Percentiles rank a stretch among this genome's conserved stretches.
Evolutionary conservation across 35 echinoderm and acorn worm species (phyloP).

Genomic region (Ophioderma brevispina): DNA sequence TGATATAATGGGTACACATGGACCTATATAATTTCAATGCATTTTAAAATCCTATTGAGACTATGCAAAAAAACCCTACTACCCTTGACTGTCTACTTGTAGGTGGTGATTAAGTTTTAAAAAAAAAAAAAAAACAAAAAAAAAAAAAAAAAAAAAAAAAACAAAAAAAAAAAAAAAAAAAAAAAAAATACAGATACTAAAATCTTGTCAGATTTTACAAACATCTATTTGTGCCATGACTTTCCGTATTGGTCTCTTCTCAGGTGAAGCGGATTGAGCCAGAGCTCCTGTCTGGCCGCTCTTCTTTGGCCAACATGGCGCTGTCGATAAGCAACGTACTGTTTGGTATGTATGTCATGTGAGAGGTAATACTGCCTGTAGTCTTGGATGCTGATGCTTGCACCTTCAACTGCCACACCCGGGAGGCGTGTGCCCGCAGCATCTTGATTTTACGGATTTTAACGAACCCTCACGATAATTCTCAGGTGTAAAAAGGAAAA

Average conservation of each 20-base stretch:
- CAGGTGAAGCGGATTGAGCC: conserved; percentile 17
- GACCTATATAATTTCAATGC: neutral
- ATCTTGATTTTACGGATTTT: conserved; percentile 34
- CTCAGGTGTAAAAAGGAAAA: no score
- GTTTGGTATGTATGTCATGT: neutral
- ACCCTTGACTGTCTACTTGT: neutral
- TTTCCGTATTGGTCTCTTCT: conserved; percentile 58
- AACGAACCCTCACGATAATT: no score
- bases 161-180: no score
- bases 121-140: no score
- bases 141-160: no score
- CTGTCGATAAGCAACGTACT: neutral
- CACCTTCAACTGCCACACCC: conserved; percentile 23
- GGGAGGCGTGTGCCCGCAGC: conserved; percentile 46
- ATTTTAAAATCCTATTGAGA: neutral
- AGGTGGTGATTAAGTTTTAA: no score
- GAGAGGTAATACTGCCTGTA: neutral
- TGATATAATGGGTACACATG: no score
- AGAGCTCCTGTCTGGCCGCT: conserved; percentile 36
- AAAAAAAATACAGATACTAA: neutral
- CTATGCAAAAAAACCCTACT: neutral
- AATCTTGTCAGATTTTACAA: neutral
- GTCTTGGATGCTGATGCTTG: neutral
- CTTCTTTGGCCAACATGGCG: conserved; percentile 9
- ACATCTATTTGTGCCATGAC: conserved; percentile 85